These are phyloP conservation scores for Octopus sinensis DNA, from an alignment of 1,140 invertebrate genomes.

Conservation along the genomic window DNA sequence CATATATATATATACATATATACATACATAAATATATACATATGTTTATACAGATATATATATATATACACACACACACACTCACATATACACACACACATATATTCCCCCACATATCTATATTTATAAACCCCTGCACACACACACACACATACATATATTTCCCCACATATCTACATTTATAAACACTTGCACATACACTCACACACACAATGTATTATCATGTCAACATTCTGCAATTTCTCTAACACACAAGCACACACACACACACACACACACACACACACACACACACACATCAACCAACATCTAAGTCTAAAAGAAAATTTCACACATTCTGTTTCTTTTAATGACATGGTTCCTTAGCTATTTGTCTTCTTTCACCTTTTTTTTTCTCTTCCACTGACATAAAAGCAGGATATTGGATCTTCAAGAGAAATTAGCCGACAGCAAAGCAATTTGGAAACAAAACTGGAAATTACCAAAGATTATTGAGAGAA, in stretches of 20 bases:
- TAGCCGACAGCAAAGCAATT: too few species aligned
- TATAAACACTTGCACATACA: background rate
- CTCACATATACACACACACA: background rate
- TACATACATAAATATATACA: background rate
- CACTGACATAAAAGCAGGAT: too few species aligned
- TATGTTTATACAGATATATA: background rate
- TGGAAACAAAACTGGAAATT: too few species aligned
- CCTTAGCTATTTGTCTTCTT: too few species aligned
- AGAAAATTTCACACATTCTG: too few species aligned
- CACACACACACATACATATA: background rate
- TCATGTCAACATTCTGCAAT: background rate
- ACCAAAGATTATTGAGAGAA: too few species aligned
- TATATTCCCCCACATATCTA: background rate
- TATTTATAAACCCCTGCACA: background rate
- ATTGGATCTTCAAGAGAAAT: too few species aligned
- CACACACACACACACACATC: background rate
- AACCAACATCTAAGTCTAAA: background rate
- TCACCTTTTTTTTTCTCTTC: too few species aligned
- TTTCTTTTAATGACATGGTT: too few species aligned
- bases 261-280: background rate
- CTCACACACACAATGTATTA: background rate
- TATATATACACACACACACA: background rate
- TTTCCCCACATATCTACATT: background rate
- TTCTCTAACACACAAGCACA: background rate
- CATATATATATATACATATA: background rate